Evolutionary conservation across 2,113 vertebrate genomes (phyloP), one percentile per base, ranked within the genome.

Genomic region (Alligator mississippiensis): DNA sequence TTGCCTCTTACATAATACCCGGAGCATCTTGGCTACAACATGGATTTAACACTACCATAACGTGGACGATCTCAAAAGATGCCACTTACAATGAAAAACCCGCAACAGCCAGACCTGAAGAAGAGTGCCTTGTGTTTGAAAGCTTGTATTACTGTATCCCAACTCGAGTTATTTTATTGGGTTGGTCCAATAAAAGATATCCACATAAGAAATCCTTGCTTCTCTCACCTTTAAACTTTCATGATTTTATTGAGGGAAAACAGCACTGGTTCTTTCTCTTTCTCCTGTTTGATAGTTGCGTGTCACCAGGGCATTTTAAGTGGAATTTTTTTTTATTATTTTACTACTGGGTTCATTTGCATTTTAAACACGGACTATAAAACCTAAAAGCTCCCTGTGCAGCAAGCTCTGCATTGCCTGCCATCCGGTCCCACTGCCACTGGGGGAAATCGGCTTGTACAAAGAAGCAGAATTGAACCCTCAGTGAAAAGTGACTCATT

Each of bases 371-470:
- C 93, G 81, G 70, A 68, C 94, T 90, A 90, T 97, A 96, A 96
- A 97, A 96, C 86, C 91, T 94, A 88, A 96, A 96, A 95, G 95
- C 95, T 96, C 75, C 96, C 94, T 94, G 92, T 89, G 93, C 90
- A 96, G 94, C 93, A 85, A 94, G 94, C 89, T 94, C 80, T 93
- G 79, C 90, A 70, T 82, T 5, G 2, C 90, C 92, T 95, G 77
- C 92, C 90, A 92, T 95, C 93, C 95, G 88, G 91, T 96, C 95
- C 92, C 94, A 90, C n/a, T 70, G 93, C 94, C 90, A 84, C 86
- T 78, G 88, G 90, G 94, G 92, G 90, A 92, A 75, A 6, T 3
- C 85, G 9, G 0, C 88, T 85, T 89, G 90, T 77, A 92, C 19
- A 72, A 90, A 80, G 90, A 90, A 77, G 58, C 64, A 82, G 55